phyloP scores from a whole-genome alignment of 2,888 invertebrate species.

The Pyrrhosoma nymphula region DNA sequence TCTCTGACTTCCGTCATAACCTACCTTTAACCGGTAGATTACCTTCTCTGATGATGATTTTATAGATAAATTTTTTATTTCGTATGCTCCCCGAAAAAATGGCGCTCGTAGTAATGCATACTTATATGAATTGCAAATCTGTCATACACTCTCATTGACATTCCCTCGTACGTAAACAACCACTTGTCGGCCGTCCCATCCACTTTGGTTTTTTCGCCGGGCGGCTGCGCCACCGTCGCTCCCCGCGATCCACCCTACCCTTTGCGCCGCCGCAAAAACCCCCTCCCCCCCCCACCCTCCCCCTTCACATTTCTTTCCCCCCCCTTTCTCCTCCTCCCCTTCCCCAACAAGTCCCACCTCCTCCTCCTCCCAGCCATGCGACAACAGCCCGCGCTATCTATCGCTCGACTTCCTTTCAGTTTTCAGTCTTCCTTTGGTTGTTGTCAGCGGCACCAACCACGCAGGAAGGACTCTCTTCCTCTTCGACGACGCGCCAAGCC shows the following conservation, averaged over 20 bases:
- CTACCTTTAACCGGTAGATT: no score
- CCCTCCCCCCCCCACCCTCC: background rate
- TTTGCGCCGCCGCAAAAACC: background rate
- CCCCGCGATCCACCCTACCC: background rate
- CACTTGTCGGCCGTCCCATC: no score
- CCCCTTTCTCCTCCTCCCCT: background rate
- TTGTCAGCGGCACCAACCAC: background rate
- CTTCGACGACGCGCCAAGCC: background rate
- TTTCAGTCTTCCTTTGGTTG: background rate
- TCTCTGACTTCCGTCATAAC: no score
- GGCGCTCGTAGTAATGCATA: no score
- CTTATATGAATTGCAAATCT: no score
- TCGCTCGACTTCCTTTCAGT: constrained; percentile 10
- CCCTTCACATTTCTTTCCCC: background rate
- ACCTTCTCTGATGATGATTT: no score
- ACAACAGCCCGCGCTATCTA: background rate
- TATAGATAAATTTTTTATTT: no score
- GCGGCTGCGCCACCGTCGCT: background rate
- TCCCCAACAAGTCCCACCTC: background rate
- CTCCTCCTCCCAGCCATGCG: background rate
- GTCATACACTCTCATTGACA: no score
- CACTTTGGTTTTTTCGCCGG: background rate
- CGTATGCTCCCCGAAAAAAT: no score
- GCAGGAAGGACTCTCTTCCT: background rate
- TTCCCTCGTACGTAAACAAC: no score